Evolutionary conservation across 2,797 vertebrate genomes (phyloP).

Genomic region (Enteromius thamalakanensis): DNA sequence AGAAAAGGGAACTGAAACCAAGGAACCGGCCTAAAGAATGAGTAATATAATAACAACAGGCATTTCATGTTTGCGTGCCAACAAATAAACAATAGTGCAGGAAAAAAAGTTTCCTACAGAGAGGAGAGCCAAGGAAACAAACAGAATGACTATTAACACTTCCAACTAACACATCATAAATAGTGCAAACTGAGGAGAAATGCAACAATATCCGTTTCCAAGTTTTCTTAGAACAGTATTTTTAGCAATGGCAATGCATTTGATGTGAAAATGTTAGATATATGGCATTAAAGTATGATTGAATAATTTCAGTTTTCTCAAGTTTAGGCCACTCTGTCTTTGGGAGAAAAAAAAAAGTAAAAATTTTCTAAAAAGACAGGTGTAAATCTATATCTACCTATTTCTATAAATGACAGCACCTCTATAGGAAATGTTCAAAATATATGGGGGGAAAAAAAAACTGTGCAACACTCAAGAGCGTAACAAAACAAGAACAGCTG

Average conservation of each 20-base stretch:
- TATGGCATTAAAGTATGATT: background rate
- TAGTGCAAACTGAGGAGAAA: background rate
- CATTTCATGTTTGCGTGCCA: slow-evolving; percentile 21
- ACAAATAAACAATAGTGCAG: slow-evolving; percentile 24
- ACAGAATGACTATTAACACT: slow-evolving; percentile 42
- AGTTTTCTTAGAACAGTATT: background rate
- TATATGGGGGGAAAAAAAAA: background rate
- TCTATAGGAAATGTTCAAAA: background rate
- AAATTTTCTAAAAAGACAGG: background rate
- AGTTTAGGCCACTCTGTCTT: background rate
- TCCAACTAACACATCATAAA: slow-evolving; percentile 28
- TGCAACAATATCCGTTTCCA: slow-evolving; percentile 4
- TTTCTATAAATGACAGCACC: background rate
- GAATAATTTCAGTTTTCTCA: background rate
- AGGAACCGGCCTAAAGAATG: background rate
- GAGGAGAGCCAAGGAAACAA: slow-evolving; percentile 27
- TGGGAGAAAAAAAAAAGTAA: background rate
- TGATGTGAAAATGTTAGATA: slow-evolving; percentile 6
- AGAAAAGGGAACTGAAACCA: background rate
- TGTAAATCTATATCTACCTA: background rate
- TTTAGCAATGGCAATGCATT: slow-evolving; percentile 2
- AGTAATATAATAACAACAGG: background rate
- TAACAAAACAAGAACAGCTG: slow-evolving; percentile 51
- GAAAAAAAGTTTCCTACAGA: slow-evolving; percentile 28
- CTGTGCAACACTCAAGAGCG: slow-evolving; percentile 8